Evolutionary conservation across 2,797 vertebrate species (phyloP).

Genomic region (Staurois parvus): DNA sequence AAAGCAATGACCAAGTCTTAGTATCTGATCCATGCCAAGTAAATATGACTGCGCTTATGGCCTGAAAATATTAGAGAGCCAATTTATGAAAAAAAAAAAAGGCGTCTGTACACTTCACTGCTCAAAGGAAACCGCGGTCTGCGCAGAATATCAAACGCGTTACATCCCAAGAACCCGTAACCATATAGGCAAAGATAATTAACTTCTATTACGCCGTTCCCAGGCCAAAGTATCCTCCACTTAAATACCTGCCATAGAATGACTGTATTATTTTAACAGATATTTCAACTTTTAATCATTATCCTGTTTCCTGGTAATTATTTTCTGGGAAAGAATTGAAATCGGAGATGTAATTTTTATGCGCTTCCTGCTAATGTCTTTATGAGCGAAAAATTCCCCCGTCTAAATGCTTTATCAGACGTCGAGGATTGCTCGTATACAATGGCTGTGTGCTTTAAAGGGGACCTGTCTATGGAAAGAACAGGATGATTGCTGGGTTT

Average conservation of each 20-base stretch:
- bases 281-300: constrained; percentile 54
- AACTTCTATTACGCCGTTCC: constrained; percentile 45
- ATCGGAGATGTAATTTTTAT: constrained; percentile 48
- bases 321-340: constrained; percentile 44
- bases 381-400: constrained; percentile 13
- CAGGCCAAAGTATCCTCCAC: constrained; percentile 47
- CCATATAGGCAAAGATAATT: constrained; percentile 54
- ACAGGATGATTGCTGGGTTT: no score
- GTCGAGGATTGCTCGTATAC: not conserved
- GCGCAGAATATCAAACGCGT: constrained; percentile 58
- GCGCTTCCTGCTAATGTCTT: constrained; percentile 56
- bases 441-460: not conserved
- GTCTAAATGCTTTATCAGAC: constrained; percentile 59
- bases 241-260: constrained; percentile 53
- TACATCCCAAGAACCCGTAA: constrained; percentile 49
- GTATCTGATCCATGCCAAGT: constrained; percentile 59
- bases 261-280: constrained; percentile 59
- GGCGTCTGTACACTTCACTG: constrained; percentile 58
- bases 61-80: constrained; percentile 59
- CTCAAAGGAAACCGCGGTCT: constrained; percentile 59
- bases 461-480: no score
- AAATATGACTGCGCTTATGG: constrained; percentile 63
- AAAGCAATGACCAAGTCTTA: constrained; percentile 62
- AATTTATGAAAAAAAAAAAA: constrained; percentile 53
- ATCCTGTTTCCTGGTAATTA: constrained; percentile 57